Evolutionary conservation across 2,797 vertebrate genomes (phyloP).

Genomic region (Graptemys geographica): DNA sequence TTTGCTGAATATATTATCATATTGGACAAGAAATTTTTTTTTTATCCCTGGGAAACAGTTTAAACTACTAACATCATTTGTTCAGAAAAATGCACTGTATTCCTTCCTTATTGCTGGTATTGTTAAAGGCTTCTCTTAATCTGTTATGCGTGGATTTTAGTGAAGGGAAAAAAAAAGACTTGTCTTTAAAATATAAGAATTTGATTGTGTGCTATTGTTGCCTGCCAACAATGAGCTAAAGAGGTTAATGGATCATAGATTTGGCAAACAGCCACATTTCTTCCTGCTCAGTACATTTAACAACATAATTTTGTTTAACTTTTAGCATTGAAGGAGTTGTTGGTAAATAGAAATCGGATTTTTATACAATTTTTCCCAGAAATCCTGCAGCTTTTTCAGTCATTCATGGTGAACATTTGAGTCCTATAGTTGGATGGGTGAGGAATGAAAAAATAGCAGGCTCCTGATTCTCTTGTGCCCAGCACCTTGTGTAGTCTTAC

Average conservation of each 20-base stretch:
- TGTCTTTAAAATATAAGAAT: constrained; percentile 76
- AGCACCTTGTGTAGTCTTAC: not conserved
- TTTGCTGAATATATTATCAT: constrained; percentile 31
- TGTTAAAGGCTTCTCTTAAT: constrained; percentile 63
- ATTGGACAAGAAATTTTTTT: constrained; percentile 2
- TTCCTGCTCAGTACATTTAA: constrained; percentile 58
- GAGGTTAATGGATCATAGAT: constrained; percentile 80
- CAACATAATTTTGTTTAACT: constrained; percentile 52
- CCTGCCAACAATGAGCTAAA: constrained; percentile 82
- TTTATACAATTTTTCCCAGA: constrained; percentile 7
- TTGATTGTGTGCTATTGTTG: constrained; percentile 78
- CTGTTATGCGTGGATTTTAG: constrained; percentile 59
- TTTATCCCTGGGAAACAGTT: constrained; percentile 45
- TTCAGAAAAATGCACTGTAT: not conserved
- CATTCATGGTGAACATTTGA: not conserved
- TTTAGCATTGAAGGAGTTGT: constrained; percentile 44
- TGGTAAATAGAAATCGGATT: constrained; percentile 72
- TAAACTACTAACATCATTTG: constrained; percentile 33
- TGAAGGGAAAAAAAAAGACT: constrained; percentile 49
- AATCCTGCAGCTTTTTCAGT: constrained; percentile 26
- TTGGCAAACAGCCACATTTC: constrained; percentile 76
- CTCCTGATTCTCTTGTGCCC: not conserved
- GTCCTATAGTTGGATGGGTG: not conserved
- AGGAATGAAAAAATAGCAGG: constrained; percentile 8
- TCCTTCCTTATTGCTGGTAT: constrained; percentile 63